A percentile compares a stretch with the other conserved stretches of the same genome.
phyloP scores from a whole-genome alignment of 2,797 vertebrate species.

The Aldrovandia affinis region DNA sequence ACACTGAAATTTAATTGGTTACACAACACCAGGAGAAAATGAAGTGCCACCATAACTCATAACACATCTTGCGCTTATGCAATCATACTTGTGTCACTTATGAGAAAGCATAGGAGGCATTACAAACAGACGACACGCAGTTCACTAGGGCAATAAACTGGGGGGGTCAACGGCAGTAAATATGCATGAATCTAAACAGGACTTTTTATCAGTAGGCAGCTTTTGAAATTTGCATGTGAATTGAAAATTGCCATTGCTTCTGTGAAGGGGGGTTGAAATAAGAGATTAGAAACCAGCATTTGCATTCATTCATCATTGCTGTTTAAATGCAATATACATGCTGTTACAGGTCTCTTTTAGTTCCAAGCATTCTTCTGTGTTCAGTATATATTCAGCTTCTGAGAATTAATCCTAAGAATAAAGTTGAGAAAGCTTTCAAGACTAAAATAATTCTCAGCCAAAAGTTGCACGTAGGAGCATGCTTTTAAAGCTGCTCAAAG shows the following conservation, averaged over 20 bases:
- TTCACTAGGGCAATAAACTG: neutral
- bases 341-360: neutral
- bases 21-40: neutral
- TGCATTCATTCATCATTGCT: neutral
- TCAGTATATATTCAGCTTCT: neutral
- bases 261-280: neutral
- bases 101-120: neutral
- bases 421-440: too few species aligned
- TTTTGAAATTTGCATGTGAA: conserved; percentile 23
- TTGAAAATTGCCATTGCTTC: neutral
- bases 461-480: too few species aligned
- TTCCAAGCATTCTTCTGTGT: neutral
- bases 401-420: too few species aligned
- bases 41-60: neutral
- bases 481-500: too few species aligned
- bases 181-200: neutral
- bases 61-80: neutral
- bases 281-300: neutral
- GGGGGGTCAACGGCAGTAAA: neutral
- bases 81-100: conserved; percentile 1
- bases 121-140: neutral
- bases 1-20: neutral
- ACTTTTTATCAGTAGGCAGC: neutral
- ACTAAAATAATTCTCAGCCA: too few species aligned
- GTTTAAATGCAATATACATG: conserved; percentile 4